These are phyloP conservation scores for Dione juno DNA, from an alignment of 2,888 invertebrate genomes.

Conservation along the genomic window DNA sequence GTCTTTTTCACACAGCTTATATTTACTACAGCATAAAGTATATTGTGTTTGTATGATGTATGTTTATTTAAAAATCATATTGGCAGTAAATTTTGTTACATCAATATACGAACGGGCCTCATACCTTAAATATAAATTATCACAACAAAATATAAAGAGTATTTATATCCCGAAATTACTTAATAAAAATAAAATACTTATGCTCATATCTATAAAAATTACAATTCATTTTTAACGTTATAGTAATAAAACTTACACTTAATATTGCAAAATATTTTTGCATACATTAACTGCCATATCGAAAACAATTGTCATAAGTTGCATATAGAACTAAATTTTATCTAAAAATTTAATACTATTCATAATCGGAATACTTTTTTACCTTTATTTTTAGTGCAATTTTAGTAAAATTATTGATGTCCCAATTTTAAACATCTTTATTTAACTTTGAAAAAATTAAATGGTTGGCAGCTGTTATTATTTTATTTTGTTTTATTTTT, in stretches of 20 bases:
- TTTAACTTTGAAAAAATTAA: not conserved
- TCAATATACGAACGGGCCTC: conserved; percentile 6
- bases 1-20: not conserved
- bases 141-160: not conserved
- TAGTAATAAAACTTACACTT: not conserved
- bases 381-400: conserved; percentile 10
- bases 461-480: conserved; percentile 8
- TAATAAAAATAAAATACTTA: not conserved
- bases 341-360: conserved; percentile 1
- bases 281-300: conserved; percentile 13
- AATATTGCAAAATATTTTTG: conserved; percentile 22
- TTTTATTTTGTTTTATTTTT: not conserved
- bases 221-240: not conserved
- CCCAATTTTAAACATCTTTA: not conserved
- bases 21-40: not conserved
- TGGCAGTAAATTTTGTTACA: not conserved
- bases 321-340: conserved; percentile 2
- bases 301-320: not conserved
- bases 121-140: not conserved
- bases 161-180: not conserved
- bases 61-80: not conserved
- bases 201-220: not conserved
- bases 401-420: not conserved
- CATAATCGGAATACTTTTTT: not conserved
- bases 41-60: too few species aligned